These are phyloP conservation scores for Tethya wilhelma DNA, from an alignment of 37 sponge, comb jelly and placozoan genomes.

Conservation along the genomic window DNA sequence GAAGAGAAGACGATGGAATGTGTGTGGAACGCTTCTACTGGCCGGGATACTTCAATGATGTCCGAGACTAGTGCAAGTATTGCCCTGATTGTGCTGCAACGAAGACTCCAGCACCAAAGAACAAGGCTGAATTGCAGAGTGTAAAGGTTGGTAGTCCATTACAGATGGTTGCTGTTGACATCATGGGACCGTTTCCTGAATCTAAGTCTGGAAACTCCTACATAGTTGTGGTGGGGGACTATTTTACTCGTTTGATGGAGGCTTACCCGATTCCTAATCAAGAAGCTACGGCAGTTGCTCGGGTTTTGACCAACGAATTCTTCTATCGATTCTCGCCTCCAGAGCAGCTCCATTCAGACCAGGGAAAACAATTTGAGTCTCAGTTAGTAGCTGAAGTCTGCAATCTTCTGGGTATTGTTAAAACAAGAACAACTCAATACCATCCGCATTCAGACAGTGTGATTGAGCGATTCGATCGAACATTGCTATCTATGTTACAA, in stretches of 20 bases:
- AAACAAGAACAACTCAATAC: constrained; percentile 19
- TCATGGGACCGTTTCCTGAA: constrained; percentile 3
- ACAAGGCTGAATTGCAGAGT: constrained; percentile 22
- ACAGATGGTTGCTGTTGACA: constrained; percentile 1
- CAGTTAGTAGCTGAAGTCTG: not conserved
- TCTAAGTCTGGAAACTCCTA: constrained; percentile 8
- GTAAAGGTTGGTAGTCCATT: not conserved
- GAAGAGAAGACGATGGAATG: constrained; percentile 15
- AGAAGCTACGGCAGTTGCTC: constrained; percentile 7
- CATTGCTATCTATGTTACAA: not conserved
- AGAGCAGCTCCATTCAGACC: constrained; percentile 23
- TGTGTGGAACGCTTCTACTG: constrained; percentile 40
- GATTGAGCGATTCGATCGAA: not conserved
- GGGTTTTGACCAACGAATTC: not conserved
- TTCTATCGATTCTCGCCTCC: not conserved
- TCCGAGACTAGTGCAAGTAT: constrained; percentile 4
- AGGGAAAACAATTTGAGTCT: constrained; percentile 25
- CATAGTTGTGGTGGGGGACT: constrained; percentile 11
- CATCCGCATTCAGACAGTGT: not conserved
- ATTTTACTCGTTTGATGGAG: constrained; percentile 1
- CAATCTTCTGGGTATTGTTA: not conserved
- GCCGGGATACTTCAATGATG: constrained; percentile 24
- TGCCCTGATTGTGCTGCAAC: constrained; percentile 14
- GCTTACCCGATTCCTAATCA: constrained; percentile 5
- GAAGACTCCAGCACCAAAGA: constrained; percentile 10